phyloP scores from a whole-genome alignment of 1,140 invertebrate species.

The Dendroctonus ponderosae region DNA sequence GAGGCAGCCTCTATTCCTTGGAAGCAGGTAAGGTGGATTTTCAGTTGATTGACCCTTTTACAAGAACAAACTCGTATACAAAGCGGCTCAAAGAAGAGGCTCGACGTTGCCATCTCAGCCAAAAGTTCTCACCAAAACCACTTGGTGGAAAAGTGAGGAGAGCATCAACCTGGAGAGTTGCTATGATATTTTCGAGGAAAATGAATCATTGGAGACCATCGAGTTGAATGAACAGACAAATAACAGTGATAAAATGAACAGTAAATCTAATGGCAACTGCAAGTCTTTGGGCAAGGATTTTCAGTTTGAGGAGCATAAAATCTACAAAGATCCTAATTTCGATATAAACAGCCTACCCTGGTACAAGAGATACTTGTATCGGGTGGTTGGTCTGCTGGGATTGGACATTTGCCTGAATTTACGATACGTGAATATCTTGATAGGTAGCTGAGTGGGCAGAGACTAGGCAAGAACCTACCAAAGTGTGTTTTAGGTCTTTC shows the following conservation, averaged over 20 bases:
- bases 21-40: slow-evolving; percentile 13
- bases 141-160: slow-evolving; percentile 35
- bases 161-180: slow-evolving; percentile 35
- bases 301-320: slow-evolving; percentile 31
- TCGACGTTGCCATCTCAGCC: not conserved
- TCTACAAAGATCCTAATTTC: slow-evolving; percentile 12
- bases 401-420: slow-evolving; percentile 64
- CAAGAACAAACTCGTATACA: not conserved
- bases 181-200: slow-evolving; percentile 33
- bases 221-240: not conserved
- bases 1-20: slow-evolving; percentile 28
- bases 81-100: slow-evolving; percentile 1
- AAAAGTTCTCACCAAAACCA: slow-evolving; percentile 26
- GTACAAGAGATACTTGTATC: slow-evolving; percentile 50
- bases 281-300: slow-evolving; percentile 5
- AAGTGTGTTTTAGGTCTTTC: slow-evolving; percentile 54
- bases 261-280: not conserved
- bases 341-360: slow-evolving; percentile 10
- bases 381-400: slow-evolving; percentile 63
- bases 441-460: slow-evolving; percentile 45
- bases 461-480: not conserved
- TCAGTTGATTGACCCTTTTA: not conserved
- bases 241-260: not conserved
- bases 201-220: not conserved
- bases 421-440: slow-evolving; percentile 65